phyloP scores from a whole-genome alignment of 2,888 invertebrate species.

The Drosophila merina region DNA sequence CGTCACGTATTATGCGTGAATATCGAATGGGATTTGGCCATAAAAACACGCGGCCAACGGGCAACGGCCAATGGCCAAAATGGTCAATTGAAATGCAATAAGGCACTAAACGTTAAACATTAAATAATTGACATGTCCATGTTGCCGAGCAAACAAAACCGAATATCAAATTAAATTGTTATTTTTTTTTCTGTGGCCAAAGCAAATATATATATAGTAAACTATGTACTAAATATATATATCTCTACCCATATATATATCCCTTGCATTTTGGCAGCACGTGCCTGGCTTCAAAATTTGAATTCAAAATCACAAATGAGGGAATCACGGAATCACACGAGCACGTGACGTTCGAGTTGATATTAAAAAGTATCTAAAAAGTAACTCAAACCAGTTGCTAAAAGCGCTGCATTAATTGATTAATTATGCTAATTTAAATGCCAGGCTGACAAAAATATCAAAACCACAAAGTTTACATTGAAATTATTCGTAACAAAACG shows the following conservation, averaged over 20 bases:
- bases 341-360: conserved; percentile 58
- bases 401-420: conserved; percentile 67
- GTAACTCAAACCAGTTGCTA: not conserved
- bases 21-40: conserved; percentile 34
- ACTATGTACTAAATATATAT: conserved; percentile 4
- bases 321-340: conserved; percentile 23
- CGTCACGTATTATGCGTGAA: conserved; percentile 40
- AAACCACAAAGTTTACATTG: conserved; percentile 3
- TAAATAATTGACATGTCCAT: conserved; percentile 71
- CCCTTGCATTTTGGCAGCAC: conserved; percentile 48
- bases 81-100: conserved; percentile 64
- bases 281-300: conserved; percentile 67
- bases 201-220: conserved; percentile 18
- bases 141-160: conserved; percentile 58
- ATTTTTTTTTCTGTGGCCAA: not conserved
- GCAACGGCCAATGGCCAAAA: conserved; percentile 23
- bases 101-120: conserved; percentile 64
- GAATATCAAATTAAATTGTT: conserved; percentile 61
- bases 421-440: conserved; percentile 70
- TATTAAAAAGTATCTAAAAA: not conserved
- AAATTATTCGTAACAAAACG: conserved; percentile 16
- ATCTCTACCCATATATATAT: conserved; percentile 7
- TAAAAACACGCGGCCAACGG: conserved; percentile 49
- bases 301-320: conserved; percentile 29
- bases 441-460: conserved; percentile 39